A percentile compares a stretch with the other conserved stretches of the same genome.
Evolutionary conservation across 2,113 vertebrate species (phyloP).

Genomic region (Oplegnathus fasciatus): DNA sequence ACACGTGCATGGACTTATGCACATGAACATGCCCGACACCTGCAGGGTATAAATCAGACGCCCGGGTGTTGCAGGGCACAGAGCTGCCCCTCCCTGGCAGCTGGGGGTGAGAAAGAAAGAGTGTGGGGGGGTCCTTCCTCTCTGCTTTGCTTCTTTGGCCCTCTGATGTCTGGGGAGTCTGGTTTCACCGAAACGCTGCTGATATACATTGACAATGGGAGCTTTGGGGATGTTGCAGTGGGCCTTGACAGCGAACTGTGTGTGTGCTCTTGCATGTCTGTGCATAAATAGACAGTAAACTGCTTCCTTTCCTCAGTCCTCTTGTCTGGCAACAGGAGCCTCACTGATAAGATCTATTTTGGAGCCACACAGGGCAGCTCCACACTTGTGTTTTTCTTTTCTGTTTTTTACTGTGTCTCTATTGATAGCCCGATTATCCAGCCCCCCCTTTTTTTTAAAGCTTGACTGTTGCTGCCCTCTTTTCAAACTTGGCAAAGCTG

Average conservation of each 20-base stretch:
- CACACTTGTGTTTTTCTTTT: constrained; percentile 55
- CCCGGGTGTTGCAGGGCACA: constrained; percentile 29
- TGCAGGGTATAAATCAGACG: constrained; percentile 79
- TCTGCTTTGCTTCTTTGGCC: constrained; percentile 42
- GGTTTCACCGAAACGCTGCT: constrained; percentile 56
- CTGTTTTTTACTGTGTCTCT: constrained; percentile 48
- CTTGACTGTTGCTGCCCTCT: constrained; percentile 53
- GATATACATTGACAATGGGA: constrained; percentile 54
- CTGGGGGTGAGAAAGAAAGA: constrained; percentile 61
- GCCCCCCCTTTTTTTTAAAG: constrained; percentile 15
- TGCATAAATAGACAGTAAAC: constrained; percentile 66
- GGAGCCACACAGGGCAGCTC: constrained; percentile 56
- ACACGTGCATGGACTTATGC: constrained; percentile 51
- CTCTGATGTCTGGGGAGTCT: constrained; percentile 54
- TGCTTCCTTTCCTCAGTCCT: constrained; percentile 50
- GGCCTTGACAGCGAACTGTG: constrained; percentile 5
- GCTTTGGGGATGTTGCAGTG: constrained; percentile 54
- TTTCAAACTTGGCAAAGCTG: constrained; percentile 32
- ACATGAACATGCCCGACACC: constrained; percentile 72
- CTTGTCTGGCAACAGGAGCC: constrained; percentile 57
- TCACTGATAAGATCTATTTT: constrained; percentile 75
- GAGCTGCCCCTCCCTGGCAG: constrained; percentile 66
- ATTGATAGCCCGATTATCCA: constrained; percentile 56
- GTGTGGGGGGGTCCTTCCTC: constrained; percentile 8
- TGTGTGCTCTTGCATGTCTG: constrained; percentile 16